phyloP scores from a whole-genome alignment of 2,113 vertebrate genomes.

The Daboia siamensis region DNA sequence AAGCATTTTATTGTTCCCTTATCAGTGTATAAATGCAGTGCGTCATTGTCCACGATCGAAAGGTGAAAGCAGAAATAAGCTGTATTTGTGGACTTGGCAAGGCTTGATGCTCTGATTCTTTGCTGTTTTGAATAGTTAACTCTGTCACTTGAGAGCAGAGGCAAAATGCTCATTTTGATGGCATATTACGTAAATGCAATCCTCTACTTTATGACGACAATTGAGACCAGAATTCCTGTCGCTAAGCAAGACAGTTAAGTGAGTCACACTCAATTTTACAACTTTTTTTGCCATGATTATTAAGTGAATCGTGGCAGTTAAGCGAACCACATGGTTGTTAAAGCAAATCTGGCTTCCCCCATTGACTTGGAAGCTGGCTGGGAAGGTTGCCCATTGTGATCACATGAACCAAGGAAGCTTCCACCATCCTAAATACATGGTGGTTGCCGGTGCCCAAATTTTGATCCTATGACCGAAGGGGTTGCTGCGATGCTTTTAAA shows the following conservation, averaged over 20 bases:
- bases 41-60: not conserved
- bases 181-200: not conserved
- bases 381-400: not conserved
- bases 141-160: not conserved
- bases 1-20: not conserved
- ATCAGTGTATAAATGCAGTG: not conserved
- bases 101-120: not conserved
- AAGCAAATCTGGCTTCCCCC: not conserved
- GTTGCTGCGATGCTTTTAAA: not conserved
- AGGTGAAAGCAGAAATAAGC: not conserved
- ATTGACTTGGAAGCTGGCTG: not conserved
- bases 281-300: not conserved
- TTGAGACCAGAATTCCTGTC: not conserved
- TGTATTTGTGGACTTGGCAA: not conserved
- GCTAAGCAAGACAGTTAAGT: not conserved
- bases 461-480: not conserved
- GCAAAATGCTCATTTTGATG: not conserved
- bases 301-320: not conserved
- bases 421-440: not conserved
- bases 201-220: not conserved
- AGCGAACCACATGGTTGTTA: not conserved
- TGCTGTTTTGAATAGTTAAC: not conserved
- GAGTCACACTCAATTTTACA: not conserved
- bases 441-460: not conserved
- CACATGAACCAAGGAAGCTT: not conserved